phyloP scores from a whole-genome alignment of 2,888 invertebrate genomes.

The Altica lythri region DNA sequence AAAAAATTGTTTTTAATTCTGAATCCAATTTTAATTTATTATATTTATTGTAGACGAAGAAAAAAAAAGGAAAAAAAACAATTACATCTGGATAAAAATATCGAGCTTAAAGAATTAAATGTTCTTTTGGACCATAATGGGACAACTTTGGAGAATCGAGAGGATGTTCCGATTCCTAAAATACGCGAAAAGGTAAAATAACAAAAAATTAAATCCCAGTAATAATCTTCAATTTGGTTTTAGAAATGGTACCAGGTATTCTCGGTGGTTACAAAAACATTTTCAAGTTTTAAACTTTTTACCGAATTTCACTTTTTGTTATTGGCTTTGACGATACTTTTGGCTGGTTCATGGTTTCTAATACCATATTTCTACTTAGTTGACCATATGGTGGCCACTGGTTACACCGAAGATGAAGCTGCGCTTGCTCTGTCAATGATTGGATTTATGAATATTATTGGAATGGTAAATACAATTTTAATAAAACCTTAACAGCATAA shows the following conservation, averaged over 20 bases:
- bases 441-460: slow-evolving; percentile 87
- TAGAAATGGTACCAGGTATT: slow-evolving; percentile 78
- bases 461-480: slow-evolving; percentile 80
- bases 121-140: too few species aligned
- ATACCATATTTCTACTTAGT: slow-evolving; percentile 93
- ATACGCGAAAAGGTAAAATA: too few species aligned
- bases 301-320: slow-evolving; percentile 76
- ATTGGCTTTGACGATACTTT: slow-evolving; percentile 81
- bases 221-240: too few species aligned
- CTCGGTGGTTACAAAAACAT: slow-evolving; percentile 69
- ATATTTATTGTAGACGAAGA: slow-evolving; percentile 39
- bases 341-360: slow-evolving; percentile 91
- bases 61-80: slow-evolving; percentile 8
- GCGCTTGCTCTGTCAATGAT: slow-evolving; percentile 83
- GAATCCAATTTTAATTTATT: too few species aligned
- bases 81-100: neutral
- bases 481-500: too few species aligned
- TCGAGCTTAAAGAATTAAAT: slow-evolving; percentile 27
- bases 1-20: too few species aligned
- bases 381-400: slow-evolving; percentile 73
- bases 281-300: slow-evolving; percentile 80
- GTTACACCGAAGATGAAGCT: slow-evolving; percentile 72
- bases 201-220: too few species aligned
- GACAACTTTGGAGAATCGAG: too few species aligned
- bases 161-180: too few species aligned